Percentiles rank a stretch among this genome's conserved stretches.
phyloP scores from a whole-genome alignment of 2,888 invertebrate genomes.

The Aradus depressus region DNA sequence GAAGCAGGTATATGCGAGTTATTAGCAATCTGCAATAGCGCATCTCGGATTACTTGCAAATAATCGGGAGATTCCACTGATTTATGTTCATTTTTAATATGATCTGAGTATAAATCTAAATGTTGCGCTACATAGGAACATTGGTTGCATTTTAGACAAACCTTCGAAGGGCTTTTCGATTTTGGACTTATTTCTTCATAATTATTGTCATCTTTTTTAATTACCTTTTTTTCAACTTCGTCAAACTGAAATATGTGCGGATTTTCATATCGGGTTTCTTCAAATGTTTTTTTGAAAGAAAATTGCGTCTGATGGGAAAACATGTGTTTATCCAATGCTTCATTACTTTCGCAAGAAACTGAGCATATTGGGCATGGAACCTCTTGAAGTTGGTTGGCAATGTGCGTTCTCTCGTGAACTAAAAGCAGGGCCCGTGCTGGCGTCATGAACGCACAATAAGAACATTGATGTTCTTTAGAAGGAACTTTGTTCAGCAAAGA shows the following conservation, averaged over 20 bases:
- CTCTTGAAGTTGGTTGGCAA: conserved; percentile 29
- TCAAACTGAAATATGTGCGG: conserved; percentile 12
- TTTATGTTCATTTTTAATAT: conserved; percentile 30
- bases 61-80: conserved; percentile 34
- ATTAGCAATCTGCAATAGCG: conserved; percentile 44
- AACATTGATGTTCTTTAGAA: conserved; percentile 76
- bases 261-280: conserved; percentile 26
- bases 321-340: conserved; percentile 50
- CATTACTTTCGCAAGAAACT: conserved; percentile 46
- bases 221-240: conserved; percentile 11
- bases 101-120: conserved; percentile 36
- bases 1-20: conserved; percentile 48
- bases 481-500: conserved; percentile 44
- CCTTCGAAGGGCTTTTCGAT: conserved; percentile 11
- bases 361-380: conserved; percentile 50
- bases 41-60: conserved; percentile 34
- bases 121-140: conserved; percentile 32
- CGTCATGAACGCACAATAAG: conserved; percentile 80
- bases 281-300: conserved; percentile 36
- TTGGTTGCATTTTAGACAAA: conserved; percentile 32
- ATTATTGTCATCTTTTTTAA: conserved; percentile 25
- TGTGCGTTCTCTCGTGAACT: conserved; percentile 81
- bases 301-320: conserved; percentile 44
- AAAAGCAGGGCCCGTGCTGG: conserved; percentile 81
- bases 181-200: conserved; percentile 11